A percentile compares a stretch with the other conserved stretches of the same genome.
phyloP scores from a whole-genome alignment of 35 echinoderm and acorn worm genomes.

The Amphiura filiformis region DNA sequence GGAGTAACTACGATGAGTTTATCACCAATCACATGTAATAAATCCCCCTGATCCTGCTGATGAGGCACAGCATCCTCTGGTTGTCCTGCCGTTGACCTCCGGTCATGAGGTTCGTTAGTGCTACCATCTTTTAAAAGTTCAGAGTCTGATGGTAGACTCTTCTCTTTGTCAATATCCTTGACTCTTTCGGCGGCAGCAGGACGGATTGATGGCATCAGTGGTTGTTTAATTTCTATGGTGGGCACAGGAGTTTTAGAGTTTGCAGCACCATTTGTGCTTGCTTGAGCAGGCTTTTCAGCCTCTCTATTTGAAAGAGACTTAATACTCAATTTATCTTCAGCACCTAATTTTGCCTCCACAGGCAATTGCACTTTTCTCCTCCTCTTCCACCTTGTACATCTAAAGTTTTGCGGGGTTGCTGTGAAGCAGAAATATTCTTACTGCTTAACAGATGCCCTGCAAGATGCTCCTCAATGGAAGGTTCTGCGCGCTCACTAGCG shows the following conservation, averaged over 20 bases:
- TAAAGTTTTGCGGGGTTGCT: constrained; percentile 5
- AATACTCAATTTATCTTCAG: constrained; percentile 29
- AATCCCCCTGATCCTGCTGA: neutral
- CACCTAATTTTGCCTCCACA: constrained; percentile 38
- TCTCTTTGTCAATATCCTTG: neutral
- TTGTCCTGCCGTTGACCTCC: neutral
- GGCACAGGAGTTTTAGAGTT: neutral
- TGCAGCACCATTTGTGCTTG: neutral
- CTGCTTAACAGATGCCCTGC: neutral
- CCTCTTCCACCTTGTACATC: neutral
- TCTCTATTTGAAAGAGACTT: constrained; percentile 12
- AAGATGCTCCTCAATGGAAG: constrained; percentile 51
- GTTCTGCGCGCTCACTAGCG: constrained; percentile 66
- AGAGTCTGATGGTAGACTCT: neutral
- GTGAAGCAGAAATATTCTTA: neutral
- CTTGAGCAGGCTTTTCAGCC: neutral
- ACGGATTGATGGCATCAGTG: neutral
- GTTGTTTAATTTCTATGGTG: neutral
- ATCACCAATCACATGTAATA: constrained; percentile 14
- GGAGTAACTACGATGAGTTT: constrained; percentile 24
- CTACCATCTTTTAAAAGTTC: neutral
- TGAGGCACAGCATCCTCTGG: neutral
- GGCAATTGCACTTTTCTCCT: constrained; percentile 47
- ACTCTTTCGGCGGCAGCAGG: neutral
- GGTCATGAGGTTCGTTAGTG: neutral